Evolutionary conservation across 1,140 invertebrate genomes (phyloP).

Genomic region (Pseudachorutes palmiensis): DNA sequence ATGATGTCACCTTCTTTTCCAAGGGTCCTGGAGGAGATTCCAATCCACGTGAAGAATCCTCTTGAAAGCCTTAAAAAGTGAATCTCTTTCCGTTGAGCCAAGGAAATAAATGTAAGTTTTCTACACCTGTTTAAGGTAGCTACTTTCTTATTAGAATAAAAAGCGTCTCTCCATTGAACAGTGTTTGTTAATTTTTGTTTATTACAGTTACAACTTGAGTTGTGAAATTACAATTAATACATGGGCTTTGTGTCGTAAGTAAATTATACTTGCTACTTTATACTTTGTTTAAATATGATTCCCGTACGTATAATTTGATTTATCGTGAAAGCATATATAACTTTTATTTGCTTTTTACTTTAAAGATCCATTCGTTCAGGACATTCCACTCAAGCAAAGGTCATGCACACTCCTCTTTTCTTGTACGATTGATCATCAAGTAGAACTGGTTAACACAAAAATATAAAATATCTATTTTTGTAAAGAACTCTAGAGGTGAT

Average conservation of each 20-base stretch:
- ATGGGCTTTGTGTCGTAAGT: not conserved
- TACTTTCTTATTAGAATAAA: too few species aligned
- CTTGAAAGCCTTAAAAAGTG: too few species aligned
- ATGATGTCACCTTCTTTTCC: slow-evolving; percentile 74
- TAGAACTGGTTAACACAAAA: slow-evolving; percentile 8
- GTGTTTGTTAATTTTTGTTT: not conserved
- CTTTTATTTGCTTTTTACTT: not conserved
- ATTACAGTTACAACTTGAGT: not conserved
- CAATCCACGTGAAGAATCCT: not conserved
- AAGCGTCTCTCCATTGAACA: too few species aligned
- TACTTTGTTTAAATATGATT: not conserved
- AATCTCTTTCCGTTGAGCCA: too few species aligned
- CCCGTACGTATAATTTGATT: slow-evolving; percentile 6
- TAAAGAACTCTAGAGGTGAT: too few species aligned
- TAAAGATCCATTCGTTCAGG: not conserved
- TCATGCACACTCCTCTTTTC: not conserved
- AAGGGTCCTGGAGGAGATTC: slow-evolving; percentile 15
- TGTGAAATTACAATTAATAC: slow-evolving; percentile 7
- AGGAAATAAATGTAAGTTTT: too few species aligned
- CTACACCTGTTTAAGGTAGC: too few species aligned
- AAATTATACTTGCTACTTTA: not conserved
- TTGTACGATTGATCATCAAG: not conserved
- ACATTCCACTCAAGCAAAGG: too few species aligned
- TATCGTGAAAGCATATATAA: not conserved
- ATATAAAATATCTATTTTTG: slow-evolving; percentile 7